Conservation (phyloP, 2,797 vertebrate genomes). For the Cyprinella venusta region DNA sequence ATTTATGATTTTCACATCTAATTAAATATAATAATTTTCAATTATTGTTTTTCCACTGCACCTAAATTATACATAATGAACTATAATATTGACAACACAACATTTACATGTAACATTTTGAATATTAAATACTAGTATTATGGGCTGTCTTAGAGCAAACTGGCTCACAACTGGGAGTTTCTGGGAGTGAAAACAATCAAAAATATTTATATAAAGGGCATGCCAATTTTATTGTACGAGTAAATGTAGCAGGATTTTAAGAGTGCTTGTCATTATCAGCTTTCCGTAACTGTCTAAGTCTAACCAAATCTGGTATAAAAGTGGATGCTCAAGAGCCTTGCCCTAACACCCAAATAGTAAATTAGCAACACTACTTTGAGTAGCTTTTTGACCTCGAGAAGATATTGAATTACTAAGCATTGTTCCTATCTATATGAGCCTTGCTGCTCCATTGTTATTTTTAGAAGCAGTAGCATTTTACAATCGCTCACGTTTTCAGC, state of each 20-base stretch:
- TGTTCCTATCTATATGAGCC: conserved; percentile 18
- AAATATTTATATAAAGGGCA: not conserved
- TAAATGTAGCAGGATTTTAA: conserved; percentile 2
- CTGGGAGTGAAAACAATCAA: not conserved
- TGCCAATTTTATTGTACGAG: not conserved
- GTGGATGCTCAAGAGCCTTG: no score
- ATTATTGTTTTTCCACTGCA: not conserved
- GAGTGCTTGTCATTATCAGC: not conserved
- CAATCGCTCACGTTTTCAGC: conserved; percentile 43
- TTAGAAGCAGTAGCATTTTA: conserved; percentile 65
- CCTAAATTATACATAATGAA: not conserved
- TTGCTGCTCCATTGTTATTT: conserved; percentile 63
- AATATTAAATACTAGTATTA: not conserved
- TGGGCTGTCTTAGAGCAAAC: not conserved
- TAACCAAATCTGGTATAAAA: not conserved
- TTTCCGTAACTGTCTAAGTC: not conserved
- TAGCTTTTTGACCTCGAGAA: not conserved
- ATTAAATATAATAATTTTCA: not conserved
- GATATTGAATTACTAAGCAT: conserved; percentile 25
- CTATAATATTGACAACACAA: not conserved
- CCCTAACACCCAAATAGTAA: not conserved
- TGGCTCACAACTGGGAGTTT: not conserved
- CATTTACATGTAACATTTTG: not conserved
- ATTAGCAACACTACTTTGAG: conserved; percentile 15
- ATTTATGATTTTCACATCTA: not conserved